Base-by-base conservation (phyloP, 1,140 invertebrate genomes). In the Glossosoma conforme region DNA sequence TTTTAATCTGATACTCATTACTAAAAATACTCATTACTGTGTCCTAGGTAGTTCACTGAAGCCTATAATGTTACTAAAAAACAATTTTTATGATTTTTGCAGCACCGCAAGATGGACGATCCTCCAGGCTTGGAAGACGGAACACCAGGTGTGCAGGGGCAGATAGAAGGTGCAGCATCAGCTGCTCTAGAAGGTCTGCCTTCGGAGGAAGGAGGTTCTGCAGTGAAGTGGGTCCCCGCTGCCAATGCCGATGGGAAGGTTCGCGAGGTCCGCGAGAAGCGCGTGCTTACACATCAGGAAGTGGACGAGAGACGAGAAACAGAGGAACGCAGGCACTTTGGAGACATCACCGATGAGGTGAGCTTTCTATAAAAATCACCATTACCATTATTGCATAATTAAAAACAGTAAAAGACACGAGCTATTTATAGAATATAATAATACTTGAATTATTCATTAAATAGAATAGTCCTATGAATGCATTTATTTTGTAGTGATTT, bases 291-390 rank as follows among this genome's bases (percentile, higher is more conserved):
- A 13, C 78, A 89, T 20, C 87, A 93, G 66, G 83, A 92, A 59
- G 86, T 82, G 33, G 87, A 93, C 60, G 84, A 89, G 60, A 78
- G 82, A 11, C 71, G 83, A 22, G 89, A 91, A 66, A 89, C 85
- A 0, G 88, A 92, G 68, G 86, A 91, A 74, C 78, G 86, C 17
- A 81, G 83, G 61, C 86, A 91, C 63, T 69, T 84, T 35, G 88
- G 89, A 11, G 85, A 91, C 61, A 86, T 90, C 57, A 84, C 85
- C 13, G 88, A 91, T 64, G 83, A 91, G 75, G 89, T 91, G 63
- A 80, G 80, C 72, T 15, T 15, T 44, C 24, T 43, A 35, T 44
- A n/a, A n/a, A n/a, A n/a, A n/a, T n/a, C n/a, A n/a, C n/a, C n/a
- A n/a, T n/a, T n/a, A n/a, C n/a, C n/a, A n/a, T n/a, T n/a, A n/a